Evolutionary conservation across 2,888 invertebrate species (phyloP).

Genomic region (Colletes collaris): DNA sequence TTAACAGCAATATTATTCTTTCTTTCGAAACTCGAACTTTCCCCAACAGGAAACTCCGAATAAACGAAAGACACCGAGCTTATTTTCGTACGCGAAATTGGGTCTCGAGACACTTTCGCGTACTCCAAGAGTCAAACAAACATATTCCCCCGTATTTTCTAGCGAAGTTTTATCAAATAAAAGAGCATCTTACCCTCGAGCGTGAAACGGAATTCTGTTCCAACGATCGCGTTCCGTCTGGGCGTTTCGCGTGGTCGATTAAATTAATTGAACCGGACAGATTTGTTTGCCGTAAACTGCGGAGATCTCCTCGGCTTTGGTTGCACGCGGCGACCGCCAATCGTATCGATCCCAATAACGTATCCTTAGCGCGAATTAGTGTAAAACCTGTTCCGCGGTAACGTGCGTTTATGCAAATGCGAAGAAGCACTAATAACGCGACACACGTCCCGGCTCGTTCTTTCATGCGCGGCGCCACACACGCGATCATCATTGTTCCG

Average conservation of each 20-base stretch:
- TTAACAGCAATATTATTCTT: too few relatives aligned
- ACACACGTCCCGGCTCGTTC: background rate
- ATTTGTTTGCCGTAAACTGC: slow-evolving; percentile 27
- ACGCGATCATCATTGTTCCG: background rate
- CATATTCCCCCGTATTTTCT: too few relatives aligned
- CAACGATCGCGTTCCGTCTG: background rate
- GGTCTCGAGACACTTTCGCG: too few relatives aligned
- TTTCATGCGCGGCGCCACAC: background rate
- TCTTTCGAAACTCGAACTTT: too few relatives aligned
- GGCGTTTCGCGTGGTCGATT: slow-evolving; percentile 18
- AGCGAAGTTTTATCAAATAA: too few relatives aligned
- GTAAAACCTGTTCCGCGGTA: slow-evolving; percentile 46
- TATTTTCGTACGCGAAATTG: too few relatives aligned
- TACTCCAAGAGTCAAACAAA: too few relatives aligned
- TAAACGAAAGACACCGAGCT: too few relatives aligned
- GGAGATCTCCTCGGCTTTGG: background rate
- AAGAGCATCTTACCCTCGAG: too few relatives aligned
- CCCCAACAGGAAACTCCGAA: too few relatives aligned
- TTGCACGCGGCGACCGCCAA: slow-evolving; percentile 31
- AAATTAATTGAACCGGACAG: slow-evolving; percentile 35
- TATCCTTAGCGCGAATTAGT: slow-evolving; percentile 48
- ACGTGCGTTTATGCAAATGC: slow-evolving; percentile 48
- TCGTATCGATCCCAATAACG: slow-evolving; percentile 48
- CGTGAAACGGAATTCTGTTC: too few relatives aligned
- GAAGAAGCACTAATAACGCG: slow-evolving; percentile 33